phyloP scores from a whole-genome alignment of 2,797 vertebrate genomes.

The Sebastes itinus region DNA sequence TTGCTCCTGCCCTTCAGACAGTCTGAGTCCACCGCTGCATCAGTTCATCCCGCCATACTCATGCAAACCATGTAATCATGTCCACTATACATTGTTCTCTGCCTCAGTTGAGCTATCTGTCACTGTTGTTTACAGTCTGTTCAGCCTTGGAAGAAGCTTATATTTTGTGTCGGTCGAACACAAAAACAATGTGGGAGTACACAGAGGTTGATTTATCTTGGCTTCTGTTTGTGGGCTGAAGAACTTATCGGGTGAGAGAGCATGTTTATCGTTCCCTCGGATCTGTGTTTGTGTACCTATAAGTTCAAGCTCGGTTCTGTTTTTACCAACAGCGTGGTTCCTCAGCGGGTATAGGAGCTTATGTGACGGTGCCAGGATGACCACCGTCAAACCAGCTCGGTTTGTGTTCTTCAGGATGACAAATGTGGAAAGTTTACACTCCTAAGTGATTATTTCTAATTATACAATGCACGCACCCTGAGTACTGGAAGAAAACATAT shows the following conservation, averaged over 20 bases:
- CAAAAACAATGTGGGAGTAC: not conserved
- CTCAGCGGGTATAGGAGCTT: not conserved
- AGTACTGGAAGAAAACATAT: constrained; percentile 21
- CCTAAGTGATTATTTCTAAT: constrained; percentile 32
- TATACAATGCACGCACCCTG: not conserved
- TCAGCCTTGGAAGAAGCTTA: not conserved
- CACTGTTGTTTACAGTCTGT: not conserved
- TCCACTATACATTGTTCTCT: not conserved
- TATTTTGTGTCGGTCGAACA: not conserved
- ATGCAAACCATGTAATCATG: not conserved
- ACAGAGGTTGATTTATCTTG: not conserved
- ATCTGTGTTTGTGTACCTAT: not conserved
- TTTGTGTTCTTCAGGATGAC: not conserved
- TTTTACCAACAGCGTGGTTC: not conserved
- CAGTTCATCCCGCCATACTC: not conserved
- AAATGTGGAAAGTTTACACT: constrained; percentile 42
- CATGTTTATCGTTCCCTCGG: not conserved
- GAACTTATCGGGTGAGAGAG: not conserved
- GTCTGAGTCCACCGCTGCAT: not conserved
- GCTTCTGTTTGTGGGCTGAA: not conserved
- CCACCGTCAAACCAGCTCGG: not conserved
- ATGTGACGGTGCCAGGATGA: constrained; percentile 10
- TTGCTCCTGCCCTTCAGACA: too few relatives aligned
- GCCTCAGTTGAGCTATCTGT: not conserved
- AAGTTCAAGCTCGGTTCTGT: constrained; percentile 1